Evolutionary conservation across 2,797 vertebrate genomes (phyloP), one percentile per base, ranked within the genome.

Genomic region (Paguma larvata): DNA sequence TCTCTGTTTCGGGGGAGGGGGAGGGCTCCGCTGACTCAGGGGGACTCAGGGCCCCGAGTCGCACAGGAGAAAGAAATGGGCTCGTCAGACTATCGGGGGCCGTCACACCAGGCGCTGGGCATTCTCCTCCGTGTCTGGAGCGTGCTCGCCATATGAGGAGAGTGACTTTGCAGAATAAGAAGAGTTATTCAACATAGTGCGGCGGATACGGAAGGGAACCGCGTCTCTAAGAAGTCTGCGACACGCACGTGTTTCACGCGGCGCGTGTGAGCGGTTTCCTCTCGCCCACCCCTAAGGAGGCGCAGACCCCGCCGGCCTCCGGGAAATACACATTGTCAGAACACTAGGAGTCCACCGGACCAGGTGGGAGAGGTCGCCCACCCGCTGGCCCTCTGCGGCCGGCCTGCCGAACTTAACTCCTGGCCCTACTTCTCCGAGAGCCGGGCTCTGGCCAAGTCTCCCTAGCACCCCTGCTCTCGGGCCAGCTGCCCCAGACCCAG

Each of bases 1-100:
- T 87, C 46, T 0, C 0, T 0, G 9, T 38, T 25, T 27, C 21
- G 2, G 14, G 0, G 68, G 32, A 34, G 21, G 41, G 25, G 27
- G 27, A 6, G 4, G 30, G 44, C 85, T 91, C 95, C 1, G 34
- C 59, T 19, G n/a, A 16, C 23, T 27, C 14, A 44, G 25, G 72
- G 27, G 25, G 72, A 16, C 38, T 38, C 38, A 38, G 41, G 41
- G 15, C 25, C 19, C 51, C 25, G 19, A 59, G 18, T 65, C 25
- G 15, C 41, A 82, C 63, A 34, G 14, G 63, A 59, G 41, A 67
- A 82, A 73, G 51, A 90, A 75, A 14, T 1, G 4, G 46, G 46
- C 48, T 94, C 89, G 68, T 25, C 9, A 53, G 93, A 78, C 62
- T 25, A 44, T 25, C 75, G 68, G 80, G 67, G 21, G 21, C 32